Base-by-base conservation (phyloP, 2,888 invertebrate species). In the Himalopsyche tibetana region DNA sequence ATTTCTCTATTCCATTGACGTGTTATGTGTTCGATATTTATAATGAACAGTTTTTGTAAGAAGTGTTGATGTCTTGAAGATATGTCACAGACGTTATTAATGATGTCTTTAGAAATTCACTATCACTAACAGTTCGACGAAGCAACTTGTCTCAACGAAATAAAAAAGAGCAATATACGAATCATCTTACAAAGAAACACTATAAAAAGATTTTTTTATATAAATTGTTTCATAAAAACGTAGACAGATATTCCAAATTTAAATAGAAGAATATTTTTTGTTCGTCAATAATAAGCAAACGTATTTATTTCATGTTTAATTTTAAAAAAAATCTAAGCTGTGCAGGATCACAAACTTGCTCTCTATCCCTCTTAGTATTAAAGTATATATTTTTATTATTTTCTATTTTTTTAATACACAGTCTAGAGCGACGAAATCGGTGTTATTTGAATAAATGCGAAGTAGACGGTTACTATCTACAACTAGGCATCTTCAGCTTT, bases 81-180 rank as follows among this genome's bases (percentile, higher is more conserved):
- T 63, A 63, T 63, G 63, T 28, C 63, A 3, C 63, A 63, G 19
- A 19, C 63, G 63, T 63, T 63, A 63, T 63, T 63, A 63, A 63
- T 63, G 63, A 63, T 19, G 8, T 63, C 63, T 63, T 19, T 19
- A 63, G 6, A 19, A 63, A 63, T 63, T 19, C 9, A 28, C 5
- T 63, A 63, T 19, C 9, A 28, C 5, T 63, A 63, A 8, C 63
- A 63, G n/a, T 63, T 63, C 28, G 19, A 63, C 28, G 63, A 19
- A 19, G 15, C 63, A 63, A 56, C 56, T 56, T 56, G 17, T 56
- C 56, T 56, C n/a, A n/a, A n/a, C 56, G 56, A 56, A 56, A 19
- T 56, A 56, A 19, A 17, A n/a, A 56, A 56, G 6, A 56, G 56
- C 6, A 56, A 56, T 56, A 19, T 6, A n/a, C n/a, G 56, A 56